Evolutionary conservation across 2,113 vertebrate species (phyloP).

Genomic region (Antechinus flavipes): DNA sequence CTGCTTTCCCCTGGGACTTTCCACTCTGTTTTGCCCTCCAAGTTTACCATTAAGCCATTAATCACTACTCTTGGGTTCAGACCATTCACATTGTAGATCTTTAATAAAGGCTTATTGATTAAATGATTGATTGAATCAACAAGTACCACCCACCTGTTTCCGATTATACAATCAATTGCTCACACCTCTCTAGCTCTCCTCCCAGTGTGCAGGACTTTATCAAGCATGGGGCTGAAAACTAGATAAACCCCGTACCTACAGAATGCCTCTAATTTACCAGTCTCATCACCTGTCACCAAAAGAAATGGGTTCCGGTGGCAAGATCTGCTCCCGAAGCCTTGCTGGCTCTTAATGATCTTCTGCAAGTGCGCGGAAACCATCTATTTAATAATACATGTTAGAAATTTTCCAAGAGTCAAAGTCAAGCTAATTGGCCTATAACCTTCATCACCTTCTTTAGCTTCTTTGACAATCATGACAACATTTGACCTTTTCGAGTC

Average conservation of each 20-base stretch:
- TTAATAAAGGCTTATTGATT: neutral
- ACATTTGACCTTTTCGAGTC: neutral
- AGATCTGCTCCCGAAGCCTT: neutral
- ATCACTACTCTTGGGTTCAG: neutral
- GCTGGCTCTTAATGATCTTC: neutral
- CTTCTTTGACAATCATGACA: neutral
- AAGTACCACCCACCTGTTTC: neutral
- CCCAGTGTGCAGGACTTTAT: neutral
- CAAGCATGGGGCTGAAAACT: neutral
- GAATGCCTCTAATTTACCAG: neutral
- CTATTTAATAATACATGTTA: neutral
- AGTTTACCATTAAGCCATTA: neutral
- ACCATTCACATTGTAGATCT: neutral
- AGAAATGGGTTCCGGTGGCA: neutral
- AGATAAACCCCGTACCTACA: neutral
- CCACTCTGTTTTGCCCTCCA: neutral
- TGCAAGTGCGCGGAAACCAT: neutral
- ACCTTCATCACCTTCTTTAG: neutral
- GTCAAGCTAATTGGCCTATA: neutral
- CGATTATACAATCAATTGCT: neutral
- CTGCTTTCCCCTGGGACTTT: neutral
- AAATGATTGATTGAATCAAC: neutral
- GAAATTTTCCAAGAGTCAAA: neutral
- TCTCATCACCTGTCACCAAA: neutral
- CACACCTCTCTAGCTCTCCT: neutral